Percentiles rank a stretch among this genome's conserved stretches.
Evolutionary conservation across 2,797 vertebrate species (phyloP).

Genomic region (Tenualosa ilisha): DNA sequence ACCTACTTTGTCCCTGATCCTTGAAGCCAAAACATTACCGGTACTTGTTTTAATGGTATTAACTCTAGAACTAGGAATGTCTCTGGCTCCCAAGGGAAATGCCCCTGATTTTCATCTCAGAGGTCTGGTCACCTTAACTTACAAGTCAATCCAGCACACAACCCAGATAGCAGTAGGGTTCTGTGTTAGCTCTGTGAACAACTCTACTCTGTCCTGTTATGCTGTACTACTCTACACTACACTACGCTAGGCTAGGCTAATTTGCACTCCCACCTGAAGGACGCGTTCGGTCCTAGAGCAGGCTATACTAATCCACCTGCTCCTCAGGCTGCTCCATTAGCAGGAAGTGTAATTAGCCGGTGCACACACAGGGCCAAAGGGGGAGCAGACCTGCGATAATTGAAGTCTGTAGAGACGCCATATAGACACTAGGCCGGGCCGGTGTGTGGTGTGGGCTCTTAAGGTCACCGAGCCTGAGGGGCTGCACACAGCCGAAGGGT

Average conservation of each 20-base stretch:
- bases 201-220: slow-evolving; percentile 6
- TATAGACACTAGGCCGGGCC: slow-evolving; percentile 64
- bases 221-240: slow-evolving; percentile 20
- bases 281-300: slow-evolving; percentile 62
- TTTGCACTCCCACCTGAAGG: slow-evolving; percentile 63
- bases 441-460: slow-evolving; percentile 62
- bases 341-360: slow-evolving; percentile 77
- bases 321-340: slow-evolving; percentile 74
- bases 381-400: slow-evolving; percentile 72
- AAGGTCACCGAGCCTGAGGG: slow-evolving; percentile 71
- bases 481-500: slow-evolving; percentile 56
- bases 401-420: slow-evolving; percentile 73
- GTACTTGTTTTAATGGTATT: too few species aligned
- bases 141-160: too few species aligned
- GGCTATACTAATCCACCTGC: slow-evolving; percentile 70
- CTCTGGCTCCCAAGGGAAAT: too few species aligned
- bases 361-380: slow-evolving; percentile 68
- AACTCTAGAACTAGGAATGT: too few species aligned
- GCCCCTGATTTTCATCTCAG: too few species aligned
- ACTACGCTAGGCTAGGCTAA: slow-evolving; percentile 27
- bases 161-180: neutral
- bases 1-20: too few species aligned
- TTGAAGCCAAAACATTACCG: too few species aligned
- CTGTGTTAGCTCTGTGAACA: neutral
- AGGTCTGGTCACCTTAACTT: too few species aligned